These are phyloP conservation scores for Eleginops maclovinus DNA, from an alignment of 2,113 vertebrate species.

Conservation along the genomic window DNA sequence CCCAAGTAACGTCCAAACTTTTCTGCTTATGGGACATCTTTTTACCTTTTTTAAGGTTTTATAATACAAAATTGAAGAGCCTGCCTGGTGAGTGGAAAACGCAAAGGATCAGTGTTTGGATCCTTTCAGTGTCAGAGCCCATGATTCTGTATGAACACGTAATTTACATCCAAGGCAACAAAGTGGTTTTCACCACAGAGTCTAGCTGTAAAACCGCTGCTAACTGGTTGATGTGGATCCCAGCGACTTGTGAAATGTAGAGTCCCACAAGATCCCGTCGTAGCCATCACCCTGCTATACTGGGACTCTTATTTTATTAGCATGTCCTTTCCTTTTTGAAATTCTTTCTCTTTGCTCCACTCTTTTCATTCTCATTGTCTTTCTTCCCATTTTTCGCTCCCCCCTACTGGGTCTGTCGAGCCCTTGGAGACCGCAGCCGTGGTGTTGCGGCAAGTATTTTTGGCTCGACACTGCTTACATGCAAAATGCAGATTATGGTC, in stretches of 20 bases:
- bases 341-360: not conserved
- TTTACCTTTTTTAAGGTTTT: conserved; percentile 41
- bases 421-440: conserved; percentile 71
- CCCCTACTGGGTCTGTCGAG: conserved; percentile 56
- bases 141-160: conserved; percentile 73
- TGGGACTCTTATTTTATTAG: conserved; percentile 61
- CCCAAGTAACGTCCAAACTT: conserved; percentile 38
- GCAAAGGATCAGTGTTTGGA: conserved; percentile 60
- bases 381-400: conserved; percentile 38
- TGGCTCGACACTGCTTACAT: conserved; percentile 79
- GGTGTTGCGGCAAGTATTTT: conserved; percentile 80
- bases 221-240: conserved; percentile 80
- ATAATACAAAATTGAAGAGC: conserved; percentile 39
- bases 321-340: conserved; percentile 33
- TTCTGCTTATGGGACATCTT: conserved; percentile 24
- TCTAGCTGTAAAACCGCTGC: conserved; percentile 82
- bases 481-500: conserved; percentile 81
- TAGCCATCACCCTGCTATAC: conserved; percentile 59
- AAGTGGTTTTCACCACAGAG: conserved; percentile 80
- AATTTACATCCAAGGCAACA: conserved; percentile 82
- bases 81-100: conserved; percentile 58
- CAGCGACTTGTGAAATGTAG: conserved; percentile 76
- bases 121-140: conserved; percentile 62
- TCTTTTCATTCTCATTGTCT: conserved; percentile 60
- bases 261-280: conserved; percentile 65